phyloP scores from a whole-genome alignment of 2,888 invertebrate species.

The Liopterus haemorrhoidalis region DNA sequence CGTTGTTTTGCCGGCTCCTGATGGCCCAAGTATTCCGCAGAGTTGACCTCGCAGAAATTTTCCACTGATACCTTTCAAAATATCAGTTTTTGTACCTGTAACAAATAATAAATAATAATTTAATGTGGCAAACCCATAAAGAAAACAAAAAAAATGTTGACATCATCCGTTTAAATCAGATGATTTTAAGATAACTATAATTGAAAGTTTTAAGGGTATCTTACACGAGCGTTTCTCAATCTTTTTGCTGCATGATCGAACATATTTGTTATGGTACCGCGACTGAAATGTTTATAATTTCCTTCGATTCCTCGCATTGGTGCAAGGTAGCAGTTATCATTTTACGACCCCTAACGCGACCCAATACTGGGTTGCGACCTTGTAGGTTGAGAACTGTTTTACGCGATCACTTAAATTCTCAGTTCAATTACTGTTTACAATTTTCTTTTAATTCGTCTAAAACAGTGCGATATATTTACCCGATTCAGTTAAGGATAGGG shows the following conservation, averaged over 20 bases:
- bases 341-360: no score
- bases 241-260: not conserved
- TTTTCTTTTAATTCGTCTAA: no score
- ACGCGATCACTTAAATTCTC: no score
- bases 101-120: constrained; percentile 2
- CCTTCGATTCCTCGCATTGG: no score
- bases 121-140: not conserved
- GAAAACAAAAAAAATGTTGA: not conserved
- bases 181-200: not conserved
- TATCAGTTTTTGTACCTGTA: constrained; percentile 10
- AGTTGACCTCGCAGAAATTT: constrained; percentile 16
- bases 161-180: not conserved
- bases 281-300: no score
- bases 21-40: constrained; percentile 16
- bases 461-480: no score
- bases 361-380: no score
- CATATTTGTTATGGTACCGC: no score
- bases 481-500: no score
- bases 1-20: constrained; percentile 17
- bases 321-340: no score
- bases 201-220: not conserved
- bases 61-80: constrained; percentile 8
- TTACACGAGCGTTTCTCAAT: not conserved
- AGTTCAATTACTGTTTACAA: no score
- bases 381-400: no score